These are phyloP conservation scores for Diplogasteroides magnus DNA, from an alignment of 1,140 invertebrate species.

Conservation along the genomic window DNA sequence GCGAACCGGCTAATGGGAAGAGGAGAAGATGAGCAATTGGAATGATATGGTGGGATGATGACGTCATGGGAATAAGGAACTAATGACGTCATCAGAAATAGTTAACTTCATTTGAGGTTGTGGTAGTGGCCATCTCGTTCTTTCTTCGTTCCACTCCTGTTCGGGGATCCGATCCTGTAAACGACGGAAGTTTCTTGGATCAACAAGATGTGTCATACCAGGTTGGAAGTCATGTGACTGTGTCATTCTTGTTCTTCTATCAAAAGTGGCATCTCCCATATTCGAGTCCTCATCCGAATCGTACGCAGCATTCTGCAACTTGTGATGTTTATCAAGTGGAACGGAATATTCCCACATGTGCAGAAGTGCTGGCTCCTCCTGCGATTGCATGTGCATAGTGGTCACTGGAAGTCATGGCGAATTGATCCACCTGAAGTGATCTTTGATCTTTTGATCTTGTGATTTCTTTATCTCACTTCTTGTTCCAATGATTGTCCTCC, in stretches of 20 bases:
- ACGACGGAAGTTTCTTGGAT: background rate
- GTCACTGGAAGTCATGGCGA: constrained; percentile 34
- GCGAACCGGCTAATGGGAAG: too few species aligned
- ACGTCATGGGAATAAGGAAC: background rate
- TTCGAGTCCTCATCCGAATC: background rate
- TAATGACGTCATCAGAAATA: constrained; percentile 25
- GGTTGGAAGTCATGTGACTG: constrained; percentile 35
- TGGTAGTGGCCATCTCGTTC: constrained; percentile 34
- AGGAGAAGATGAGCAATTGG: too few species aligned
- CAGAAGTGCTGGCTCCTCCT: constrained; percentile 14
- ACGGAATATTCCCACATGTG: constrained; percentile 7
- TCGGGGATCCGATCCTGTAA: constrained; percentile 10
- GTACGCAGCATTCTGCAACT: constrained; percentile 9
- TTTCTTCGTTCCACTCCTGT: constrained; percentile 27
- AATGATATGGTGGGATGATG: too few species aligned
- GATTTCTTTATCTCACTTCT: too few species aligned
- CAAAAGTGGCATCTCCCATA: constrained; percentile 6
- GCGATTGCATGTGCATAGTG: constrained; percentile 30
- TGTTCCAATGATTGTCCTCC: constrained; percentile 12
- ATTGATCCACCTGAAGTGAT: constrained; percentile 30
- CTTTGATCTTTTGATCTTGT: too few species aligned
- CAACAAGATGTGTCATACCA: background rate
- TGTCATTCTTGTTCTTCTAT: constrained; percentile 3
- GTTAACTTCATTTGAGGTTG: constrained; percentile 32
- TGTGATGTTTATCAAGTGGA: background rate